Evolutionary conservation across 2,888 invertebrate species (phyloP).

Genomic region (Slavum lentiscoides): DNA sequence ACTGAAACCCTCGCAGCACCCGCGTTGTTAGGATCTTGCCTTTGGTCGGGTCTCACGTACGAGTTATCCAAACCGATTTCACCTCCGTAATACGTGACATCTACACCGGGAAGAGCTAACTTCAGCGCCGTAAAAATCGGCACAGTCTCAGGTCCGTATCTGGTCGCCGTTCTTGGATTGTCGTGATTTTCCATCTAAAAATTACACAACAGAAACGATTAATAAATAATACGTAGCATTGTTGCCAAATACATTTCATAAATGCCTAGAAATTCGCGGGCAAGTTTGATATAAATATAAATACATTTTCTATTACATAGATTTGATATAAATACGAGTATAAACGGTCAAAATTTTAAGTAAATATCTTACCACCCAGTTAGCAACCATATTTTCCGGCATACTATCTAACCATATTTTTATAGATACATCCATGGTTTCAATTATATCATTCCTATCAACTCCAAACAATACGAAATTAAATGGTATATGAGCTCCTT

Average conservation of each 20-base stretch:
- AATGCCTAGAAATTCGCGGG: too few species aligned
- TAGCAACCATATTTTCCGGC: constrained; percentile 65
- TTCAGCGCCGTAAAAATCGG: constrained; percentile 62
- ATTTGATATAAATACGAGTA: too few species aligned
- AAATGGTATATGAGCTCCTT: constrained; percentile 75
- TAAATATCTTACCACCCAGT: constrained; percentile 66
- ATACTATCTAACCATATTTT: constrained; percentile 67
- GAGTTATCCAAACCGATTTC: constrained; percentile 64
- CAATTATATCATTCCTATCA: constrained; percentile 62
- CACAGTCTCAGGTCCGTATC: constrained; percentile 60
- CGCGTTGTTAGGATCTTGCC: not conserved
- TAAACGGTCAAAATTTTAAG: too few species aligned
- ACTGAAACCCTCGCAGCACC: constrained; percentile 59
- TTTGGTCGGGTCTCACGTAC: constrained; percentile 32
- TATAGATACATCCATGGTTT: constrained; percentile 63
- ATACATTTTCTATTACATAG: too few species aligned
- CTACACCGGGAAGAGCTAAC: constrained; percentile 63
- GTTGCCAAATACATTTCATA: too few species aligned
- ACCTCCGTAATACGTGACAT: constrained; percentile 64
- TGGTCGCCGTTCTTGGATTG: constrained; percentile 56
- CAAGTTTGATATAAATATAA: too few species aligned
- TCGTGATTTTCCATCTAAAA: constrained; percentile 58
- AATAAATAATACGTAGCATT: not conserved
- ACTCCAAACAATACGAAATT: constrained; percentile 69
- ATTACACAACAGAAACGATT: too few species aligned